These are phyloP conservation scores for Pitta sordida DNA, from an alignment of 2,113 vertebrate genomes.

Conservation along the genomic window DNA sequence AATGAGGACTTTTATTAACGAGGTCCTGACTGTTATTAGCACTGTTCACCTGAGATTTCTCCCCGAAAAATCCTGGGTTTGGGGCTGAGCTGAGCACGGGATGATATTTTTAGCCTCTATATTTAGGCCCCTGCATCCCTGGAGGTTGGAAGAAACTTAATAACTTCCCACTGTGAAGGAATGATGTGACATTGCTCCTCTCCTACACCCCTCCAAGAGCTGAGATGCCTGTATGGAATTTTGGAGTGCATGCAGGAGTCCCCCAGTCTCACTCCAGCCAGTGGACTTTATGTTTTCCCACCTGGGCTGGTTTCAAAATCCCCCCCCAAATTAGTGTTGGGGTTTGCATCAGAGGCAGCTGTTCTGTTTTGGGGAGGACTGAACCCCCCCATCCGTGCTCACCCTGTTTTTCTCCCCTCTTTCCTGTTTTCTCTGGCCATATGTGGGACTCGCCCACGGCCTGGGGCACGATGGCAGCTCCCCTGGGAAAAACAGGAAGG, in stretches of 20 bases:
- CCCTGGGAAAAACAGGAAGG: slow-evolving; percentile 32
- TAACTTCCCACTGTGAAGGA: slow-evolving; percentile 55
- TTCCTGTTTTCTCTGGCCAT: not conserved
- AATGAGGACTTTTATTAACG: slow-evolving; percentile 33
- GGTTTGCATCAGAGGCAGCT: rapidly evolving
- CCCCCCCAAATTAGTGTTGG: not conserved
- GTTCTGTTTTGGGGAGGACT: not conserved
- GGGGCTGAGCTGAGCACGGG: not conserved
- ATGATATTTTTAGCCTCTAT: slow-evolving; percentile 66
- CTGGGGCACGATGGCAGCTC: not conserved
- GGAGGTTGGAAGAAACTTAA: slow-evolving; percentile 51
- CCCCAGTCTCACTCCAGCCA: not conserved
- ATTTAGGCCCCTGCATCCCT: slow-evolving; percentile 73
- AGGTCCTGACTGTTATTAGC: not conserved
- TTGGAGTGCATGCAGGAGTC: rapidly evolving
- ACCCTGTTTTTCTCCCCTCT: not conserved
- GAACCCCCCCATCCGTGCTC: not conserved
- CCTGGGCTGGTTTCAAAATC: not conserved
- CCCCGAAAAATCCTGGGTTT: not conserved
- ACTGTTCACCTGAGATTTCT: slow-evolving; percentile 12
- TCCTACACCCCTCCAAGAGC: not conserved
- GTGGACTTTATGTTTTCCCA: not conserved
- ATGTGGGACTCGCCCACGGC: not conserved
- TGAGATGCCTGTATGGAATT: not conserved
- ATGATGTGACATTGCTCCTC: slow-evolving; percentile 66